Evolutionary conservation across 2,888 invertebrate genomes (phyloP).

Genomic region (Leptinotarsa peninsularis): DNA sequence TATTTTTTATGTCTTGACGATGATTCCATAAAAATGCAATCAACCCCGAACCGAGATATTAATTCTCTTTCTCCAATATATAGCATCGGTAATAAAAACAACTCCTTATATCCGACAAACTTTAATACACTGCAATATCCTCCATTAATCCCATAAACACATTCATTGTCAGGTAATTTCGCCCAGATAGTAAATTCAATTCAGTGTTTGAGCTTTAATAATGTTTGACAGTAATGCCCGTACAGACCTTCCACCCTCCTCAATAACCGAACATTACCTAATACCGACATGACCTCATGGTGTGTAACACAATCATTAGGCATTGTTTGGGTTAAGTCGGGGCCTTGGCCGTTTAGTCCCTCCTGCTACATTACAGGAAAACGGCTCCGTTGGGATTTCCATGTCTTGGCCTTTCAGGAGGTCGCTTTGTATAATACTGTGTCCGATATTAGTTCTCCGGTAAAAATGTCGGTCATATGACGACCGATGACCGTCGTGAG

Average conservation of each 20-base stretch:
- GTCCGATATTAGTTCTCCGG: not conserved
- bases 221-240: constrained; percentile 59
- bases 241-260: constrained; percentile 55
- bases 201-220: constrained; percentile 56
- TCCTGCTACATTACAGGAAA: constrained; percentile 11
- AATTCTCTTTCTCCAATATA: constrained; percentile 21
- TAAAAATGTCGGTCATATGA: not conserved
- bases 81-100: constrained; percentile 29
- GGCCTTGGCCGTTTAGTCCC: constrained; percentile 24
- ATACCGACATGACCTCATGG: constrained; percentile 61
- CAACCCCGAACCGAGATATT: constrained; percentile 3
- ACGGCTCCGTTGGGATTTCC: constrained; percentile 24
- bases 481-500: too few species aligned
- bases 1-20: not conserved
- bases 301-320: constrained; percentile 61
- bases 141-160: constrained; percentile 51
- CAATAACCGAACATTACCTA: constrained; percentile 61
- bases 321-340: constrained; percentile 57
- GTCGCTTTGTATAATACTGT: not conserved
- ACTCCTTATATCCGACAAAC: constrained; percentile 28
- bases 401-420: constrained; percentile 26
- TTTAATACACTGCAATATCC: constrained; percentile 43
- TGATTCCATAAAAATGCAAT: constrained; percentile 7
- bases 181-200: constrained; percentile 48
- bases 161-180: constrained; percentile 51